Conservation (phyloP, 2,888 invertebrate genomes). For the Gonocerus acuteangulatus region DNA sequence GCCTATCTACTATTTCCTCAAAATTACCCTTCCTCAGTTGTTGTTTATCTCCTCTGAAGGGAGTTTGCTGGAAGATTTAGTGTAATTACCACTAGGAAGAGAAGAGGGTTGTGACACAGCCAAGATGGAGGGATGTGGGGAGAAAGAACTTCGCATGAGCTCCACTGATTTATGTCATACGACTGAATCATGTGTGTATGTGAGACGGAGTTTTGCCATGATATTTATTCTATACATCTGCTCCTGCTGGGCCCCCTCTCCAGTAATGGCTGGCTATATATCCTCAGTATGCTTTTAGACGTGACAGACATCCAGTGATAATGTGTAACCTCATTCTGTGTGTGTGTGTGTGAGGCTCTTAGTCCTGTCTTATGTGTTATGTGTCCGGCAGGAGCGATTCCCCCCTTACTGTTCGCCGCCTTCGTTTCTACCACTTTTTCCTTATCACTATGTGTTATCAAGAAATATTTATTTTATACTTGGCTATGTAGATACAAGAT, state of each 20-base stretch:
- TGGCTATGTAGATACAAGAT: too few relatives aligned
- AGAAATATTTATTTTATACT: too few relatives aligned
- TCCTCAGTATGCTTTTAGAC: constrained; percentile 25
- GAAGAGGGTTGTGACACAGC: not conserved
- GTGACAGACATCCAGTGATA: constrained; percentile 22
- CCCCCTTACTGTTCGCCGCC: too few relatives aligned
- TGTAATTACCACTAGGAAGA: not conserved
- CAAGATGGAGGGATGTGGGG: not conserved
- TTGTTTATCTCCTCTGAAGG: too few relatives aligned
- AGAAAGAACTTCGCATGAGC: not conserved
- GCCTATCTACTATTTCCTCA: too few relatives aligned
- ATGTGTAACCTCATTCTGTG: constrained; percentile 8
- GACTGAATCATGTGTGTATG: not conserved
- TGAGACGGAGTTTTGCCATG: not conserved
- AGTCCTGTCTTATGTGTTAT: not conserved
- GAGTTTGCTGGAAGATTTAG: not conserved
- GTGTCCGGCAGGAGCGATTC: not conserved
- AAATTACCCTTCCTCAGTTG: too few relatives aligned
- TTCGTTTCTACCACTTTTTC: too few relatives aligned
- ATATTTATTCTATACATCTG: constrained; percentile 1
- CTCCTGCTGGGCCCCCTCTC: not conserved
- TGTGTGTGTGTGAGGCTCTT: not conserved
- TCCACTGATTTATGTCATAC: not conserved
- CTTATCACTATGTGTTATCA: too few relatives aligned
- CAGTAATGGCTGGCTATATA: constrained; percentile 15